Base-by-base conservation (phyloP, 2,797 vertebrate species). In the Hoplostethus atlanticus region DNA sequence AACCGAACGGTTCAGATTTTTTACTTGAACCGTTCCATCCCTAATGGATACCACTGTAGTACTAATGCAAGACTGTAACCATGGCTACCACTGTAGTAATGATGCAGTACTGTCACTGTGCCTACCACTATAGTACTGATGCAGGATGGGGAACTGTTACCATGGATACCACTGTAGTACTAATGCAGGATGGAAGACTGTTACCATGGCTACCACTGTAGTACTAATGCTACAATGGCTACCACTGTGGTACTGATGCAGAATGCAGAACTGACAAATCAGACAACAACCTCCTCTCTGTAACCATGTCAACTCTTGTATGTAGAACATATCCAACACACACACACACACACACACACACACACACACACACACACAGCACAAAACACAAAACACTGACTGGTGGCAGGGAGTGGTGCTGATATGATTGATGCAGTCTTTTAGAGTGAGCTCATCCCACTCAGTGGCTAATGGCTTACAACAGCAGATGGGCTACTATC, bases 381-480 rank as follows among this genome's bases (percentile, higher is more conserved):
- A 21, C 21, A 21, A 21, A 21, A 1, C n/a, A 46, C 25, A 51
- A 6, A 17, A 44, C 9, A 50, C 25, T 48, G 17, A 57, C 46
- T 59, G 36, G 13, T 60, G 34, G 31, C 38, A 48, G 55, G 46
- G 52, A 64, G 57, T 64, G 65, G 47, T 64, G 65, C 73, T 71
- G 68, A 72, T 78, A 64, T 71, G 71, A 83, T 56, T 83, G 78
- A 87, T 78, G 69, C 68, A 51, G 68, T 77, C 72, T 82, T 85
- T 81, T 72, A 75, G 65, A 71, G 76, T 71, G 68, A 75, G 16
- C 73, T 86, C 83, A 87, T 87, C 71, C 73, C 66, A 77, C 70
- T 77, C 71, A 78, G 73, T 77, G 51, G 74, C 61, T 76, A 71
- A 87, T 82, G 74, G 84, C 28, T 79, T 73, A 68, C 25, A 70